Percentiles rank a stretch among this genome's conserved stretches.
Evolutionary conservation across 2,888 invertebrate species (phyloP).

Genomic region (Cheilosia scutellata): DNA sequence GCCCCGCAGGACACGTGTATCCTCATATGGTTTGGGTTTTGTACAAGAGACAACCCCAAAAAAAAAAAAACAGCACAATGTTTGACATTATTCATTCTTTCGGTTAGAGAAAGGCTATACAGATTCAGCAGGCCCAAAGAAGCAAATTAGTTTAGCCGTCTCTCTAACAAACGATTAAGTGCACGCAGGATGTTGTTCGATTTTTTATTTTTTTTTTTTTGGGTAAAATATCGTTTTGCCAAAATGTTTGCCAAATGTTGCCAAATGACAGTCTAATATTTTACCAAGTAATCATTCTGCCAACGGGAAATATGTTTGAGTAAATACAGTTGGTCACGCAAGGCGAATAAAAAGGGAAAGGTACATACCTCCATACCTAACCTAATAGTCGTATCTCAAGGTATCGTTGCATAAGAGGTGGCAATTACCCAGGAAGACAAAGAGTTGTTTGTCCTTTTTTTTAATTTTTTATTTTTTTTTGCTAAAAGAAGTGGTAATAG

Average conservation of each 20-base stretch:
- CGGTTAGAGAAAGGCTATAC: constrained; percentile 50
- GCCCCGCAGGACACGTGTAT: constrained; percentile 75
- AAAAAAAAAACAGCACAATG: neutral
- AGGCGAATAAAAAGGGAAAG: constrained; percentile 46
- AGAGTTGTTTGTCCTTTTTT: neutral
- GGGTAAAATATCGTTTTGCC: constrained; percentile 46
- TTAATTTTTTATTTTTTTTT: neutral
- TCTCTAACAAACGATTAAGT: constrained; percentile 68
- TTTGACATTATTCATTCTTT: constrained; percentile 41
- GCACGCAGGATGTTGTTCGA: constrained; percentile 67
- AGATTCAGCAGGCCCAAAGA: constrained; percentile 23
- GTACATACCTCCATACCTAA: neutral
- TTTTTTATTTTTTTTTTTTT: constrained; percentile 15
- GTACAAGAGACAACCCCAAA: constrained; percentile 11
- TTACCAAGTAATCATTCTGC: constrained; percentile 74
- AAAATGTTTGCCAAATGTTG: constrained; percentile 48
- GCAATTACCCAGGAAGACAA: constrained; percentile 58
- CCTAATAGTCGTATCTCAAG: constrained; percentile 9
- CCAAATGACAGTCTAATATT: constrained; percentile 76
- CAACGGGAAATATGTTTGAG: constrained; percentile 67
- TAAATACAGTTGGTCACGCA: constrained; percentile 73
- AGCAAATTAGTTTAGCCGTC: constrained; percentile 43
- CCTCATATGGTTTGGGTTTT: constrained; percentile 39
- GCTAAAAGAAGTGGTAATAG: constrained; percentile 43
- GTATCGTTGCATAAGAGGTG: constrained; percentile 42